Evolutionary conservation across 2,797 vertebrate genomes (phyloP).

Genomic region (Buceros bicornis): DNA sequence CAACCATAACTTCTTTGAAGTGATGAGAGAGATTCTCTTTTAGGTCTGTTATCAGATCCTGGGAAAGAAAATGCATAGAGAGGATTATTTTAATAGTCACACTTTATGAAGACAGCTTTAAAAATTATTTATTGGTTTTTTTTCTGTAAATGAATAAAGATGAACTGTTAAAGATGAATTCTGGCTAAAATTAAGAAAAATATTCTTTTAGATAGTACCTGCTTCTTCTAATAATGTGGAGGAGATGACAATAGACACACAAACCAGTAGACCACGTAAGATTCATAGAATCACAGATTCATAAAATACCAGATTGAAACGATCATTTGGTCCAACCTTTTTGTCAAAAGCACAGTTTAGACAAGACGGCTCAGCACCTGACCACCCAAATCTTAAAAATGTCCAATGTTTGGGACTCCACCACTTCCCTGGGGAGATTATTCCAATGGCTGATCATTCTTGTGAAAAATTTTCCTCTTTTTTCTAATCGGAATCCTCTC

Average conservation of each 20-base stretch:
- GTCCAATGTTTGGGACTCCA: neutral
- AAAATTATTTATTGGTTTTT: neutral
- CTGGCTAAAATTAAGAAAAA: neutral
- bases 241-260: neutral
- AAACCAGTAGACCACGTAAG: neutral
- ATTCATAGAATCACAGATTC: neutral
- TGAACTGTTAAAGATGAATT: neutral
- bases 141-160: neutral
- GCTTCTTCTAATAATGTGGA: neutral
- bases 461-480: neutral
- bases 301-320: neutral
- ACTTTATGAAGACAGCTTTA: neutral
- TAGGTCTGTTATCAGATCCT: slow-evolving; percentile 80
- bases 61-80: neutral
- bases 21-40: slow-evolving; percentile 83
- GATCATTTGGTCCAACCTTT: neutral
- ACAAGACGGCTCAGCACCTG: neutral
- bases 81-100: neutral
- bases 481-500: neutral
- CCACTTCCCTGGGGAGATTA: neutral
- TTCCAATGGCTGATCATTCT: neutral
- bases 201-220: neutral
- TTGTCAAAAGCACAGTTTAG: neutral
- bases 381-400: neutral
- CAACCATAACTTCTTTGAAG: slow-evolving; percentile 85